Evolutionary conservation across 1,140 invertebrate species (phyloP), one percentile per base, ranked within the genome.

Genomic region (Medauroidea extradentata): DNA sequence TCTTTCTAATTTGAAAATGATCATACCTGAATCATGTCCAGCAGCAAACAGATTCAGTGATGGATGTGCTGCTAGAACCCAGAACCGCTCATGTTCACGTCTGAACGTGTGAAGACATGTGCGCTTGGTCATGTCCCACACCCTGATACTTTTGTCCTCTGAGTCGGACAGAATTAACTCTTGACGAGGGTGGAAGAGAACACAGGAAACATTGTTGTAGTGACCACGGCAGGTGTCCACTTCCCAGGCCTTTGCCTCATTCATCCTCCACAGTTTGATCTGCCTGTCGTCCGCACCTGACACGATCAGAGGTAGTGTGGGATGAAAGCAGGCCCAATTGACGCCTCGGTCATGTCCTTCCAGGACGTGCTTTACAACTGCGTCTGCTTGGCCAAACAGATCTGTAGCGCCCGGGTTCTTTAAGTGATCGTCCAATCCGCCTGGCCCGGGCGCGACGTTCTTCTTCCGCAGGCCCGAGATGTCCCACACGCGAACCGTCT

Each of bases 131-230:
- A 99, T 94, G 74, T 99, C 97, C 98, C 98, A 99, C 1, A 99
- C 93, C 5, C 96, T 79, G 65, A 99, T 98, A 69, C 91, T 96
- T 74, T 95, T 97, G 76, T 99, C 98, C 73, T 99, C 98, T 43
- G 94, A 93, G 76, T 99, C 99, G 25, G 94, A 97, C 7, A 99
- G 77, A 63, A 99, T 97, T 7, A 98, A 78, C 70, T 99, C 98
- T 76, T 98, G 94, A 16, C 94, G 81, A 0, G 97, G 96, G 79
- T 99, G 97, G 75, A 99, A 99, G 7, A 99, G 73, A 1, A 95
- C 94, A 71, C 96, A 98, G 0, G 96, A 99, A 0, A 99, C 96
- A 75, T 99, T 99, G 78, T 99, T 98, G 78, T 99, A 99, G 76
- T 99, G 98, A 1, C 98, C 97, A 46, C 98, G 84, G 67, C 96